Conservation (phyloP, 2,888 invertebrate species). For the Agrotis puta region DNA sequence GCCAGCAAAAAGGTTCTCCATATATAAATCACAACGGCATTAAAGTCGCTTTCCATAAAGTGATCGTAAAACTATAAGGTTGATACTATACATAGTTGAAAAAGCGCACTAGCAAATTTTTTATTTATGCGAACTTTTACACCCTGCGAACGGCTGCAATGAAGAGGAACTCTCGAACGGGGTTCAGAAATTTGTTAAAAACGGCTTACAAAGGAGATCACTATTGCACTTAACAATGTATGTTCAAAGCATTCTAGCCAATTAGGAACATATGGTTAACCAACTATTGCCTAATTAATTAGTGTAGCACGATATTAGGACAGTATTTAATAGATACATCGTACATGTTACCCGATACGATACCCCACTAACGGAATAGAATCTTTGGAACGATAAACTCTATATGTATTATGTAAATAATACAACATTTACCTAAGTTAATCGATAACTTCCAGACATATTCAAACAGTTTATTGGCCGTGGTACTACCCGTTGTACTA, state of each 20-base stretch:
- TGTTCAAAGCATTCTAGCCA: not conserved
- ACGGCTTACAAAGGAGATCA: not conserved
- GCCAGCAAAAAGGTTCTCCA: too few relatives aligned
- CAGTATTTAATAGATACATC: too few relatives aligned
- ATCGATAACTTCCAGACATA: slow-evolving; percentile 5
- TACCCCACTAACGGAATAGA: too few relatives aligned
- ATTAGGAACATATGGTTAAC: not conserved
- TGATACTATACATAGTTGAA: slow-evolving; percentile 7
- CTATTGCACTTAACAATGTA: not conserved
- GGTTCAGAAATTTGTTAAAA: not conserved
- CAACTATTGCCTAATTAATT: not conserved
- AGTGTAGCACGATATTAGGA: not conserved
- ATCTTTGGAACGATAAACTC: too few relatives aligned
- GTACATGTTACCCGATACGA: too few relatives aligned
- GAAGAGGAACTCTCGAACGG: slow-evolving; percentile 5
- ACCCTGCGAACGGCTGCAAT: slow-evolving; percentile 4
- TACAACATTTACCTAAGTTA: not conserved
- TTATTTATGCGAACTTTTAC: slow-evolving; percentile 27
- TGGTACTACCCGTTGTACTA: too few relatives aligned
- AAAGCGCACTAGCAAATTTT: not conserved
- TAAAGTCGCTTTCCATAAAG: too few relatives aligned
- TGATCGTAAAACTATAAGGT: slow-evolving; percentile 5
- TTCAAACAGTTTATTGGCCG: too few relatives aligned
- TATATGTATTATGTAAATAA: too few relatives aligned
- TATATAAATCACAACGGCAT: too few relatives aligned